Base-by-base conservation (phyloP, 1,140 invertebrate genomes). In the Ylistrum balloti region DNA sequence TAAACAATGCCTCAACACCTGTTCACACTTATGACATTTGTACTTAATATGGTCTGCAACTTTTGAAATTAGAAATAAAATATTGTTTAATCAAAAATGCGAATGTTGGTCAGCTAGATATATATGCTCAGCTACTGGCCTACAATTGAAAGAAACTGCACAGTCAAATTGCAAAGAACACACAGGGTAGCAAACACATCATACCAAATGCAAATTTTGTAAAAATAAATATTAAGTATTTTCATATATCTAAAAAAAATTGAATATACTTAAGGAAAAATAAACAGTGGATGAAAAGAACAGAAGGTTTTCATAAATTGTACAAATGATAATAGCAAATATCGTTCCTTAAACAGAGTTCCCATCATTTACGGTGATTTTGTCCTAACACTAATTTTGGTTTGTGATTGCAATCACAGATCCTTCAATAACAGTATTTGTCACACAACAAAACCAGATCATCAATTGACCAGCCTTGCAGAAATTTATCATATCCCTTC, bases 91-190 rank as follows among this genome's bases (percentile, higher is more conserved):
- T 74, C 28, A 74, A 74, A n/a, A 74, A 74, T 28, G 35, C 35
- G 5, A n/a, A 38, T 74, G 56, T n/a, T 74, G 56, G 28, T 74
- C 56, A 74, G 56, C 56, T 74, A 74, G 22, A 74, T 1, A 74
- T 28, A 74, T 74, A 74, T 74, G 56, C 56, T 74, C 56, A 74
- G 56, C 56, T 74, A 74, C 22, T 74, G 56, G 56, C 56, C 56
- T 74, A 74, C 56, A 74, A 74, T 74, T 3, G n/a, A 74, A 74
- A 74, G 56, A 74, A 74, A 74, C 13, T 1, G 56, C 45, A 48
- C 56, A 74, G 56, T 74, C 56, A 74, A 48, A 20, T 48, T 3
- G 45, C 45, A 48, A 48, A 48, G 45, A 48, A 48, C 56, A 74
- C 56, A 74, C 56, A 28, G 56, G 56, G 56, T 11, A 74, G 56